Evolutionary conservation across 2,888 invertebrate species (phyloP), one percentile per base, ranked within the genome.

Genomic region (Melanostoma mellinum): DNA sequence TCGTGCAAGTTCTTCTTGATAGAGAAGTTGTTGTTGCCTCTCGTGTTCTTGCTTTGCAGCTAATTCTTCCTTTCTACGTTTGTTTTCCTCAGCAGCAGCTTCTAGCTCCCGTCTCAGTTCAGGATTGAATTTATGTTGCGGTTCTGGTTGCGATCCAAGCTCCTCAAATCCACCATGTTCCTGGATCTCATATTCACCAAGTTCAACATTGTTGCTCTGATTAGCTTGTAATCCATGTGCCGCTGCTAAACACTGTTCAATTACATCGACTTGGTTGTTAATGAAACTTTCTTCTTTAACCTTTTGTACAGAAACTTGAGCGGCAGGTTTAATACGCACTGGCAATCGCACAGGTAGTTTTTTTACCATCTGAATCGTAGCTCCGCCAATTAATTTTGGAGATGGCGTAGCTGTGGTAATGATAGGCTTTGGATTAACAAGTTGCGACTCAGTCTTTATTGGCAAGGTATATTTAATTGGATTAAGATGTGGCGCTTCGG

Each of bases 311-410:
- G 73, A 6, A 69, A 20, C 20, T 20, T 20, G 1, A 20, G 20
- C 20, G 20, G 1, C 20, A 20, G 20, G 20, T 20, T 20, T 20
- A 20, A 63, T 58, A 30, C 53, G 6, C 52, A 32, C 0, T 63
- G 36, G 48, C 2, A 6, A n/a, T 30, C 46, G 36, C 3, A 65
- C 2, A 1, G 74, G 53, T 6, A 74, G 3, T 50, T 89, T 89
- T 84, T 90, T 90, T 0, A 90, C 88, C 76, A 90, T 89, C 60
- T 90, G 89, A 78, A 90, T 90, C 42, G 89, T 89, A 33, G 89
- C 88, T 9, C 86, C 77, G 8, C 85, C 80, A 52, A 86, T 88
- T 4, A 88, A 20, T 20, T 20, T 86, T n/a, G 87, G 87, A 48
- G 86, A 85, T 20, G 88, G 87, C 42, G 79, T 68, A 38, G 75